A percentile compares a stretch with the other conserved stretches of the same genome.
These are phyloP conservation scores for Chrysolina oricalcia DNA, from an alignment of 2,888 invertebrate genomes.

Conservation along the genomic window DNA sequence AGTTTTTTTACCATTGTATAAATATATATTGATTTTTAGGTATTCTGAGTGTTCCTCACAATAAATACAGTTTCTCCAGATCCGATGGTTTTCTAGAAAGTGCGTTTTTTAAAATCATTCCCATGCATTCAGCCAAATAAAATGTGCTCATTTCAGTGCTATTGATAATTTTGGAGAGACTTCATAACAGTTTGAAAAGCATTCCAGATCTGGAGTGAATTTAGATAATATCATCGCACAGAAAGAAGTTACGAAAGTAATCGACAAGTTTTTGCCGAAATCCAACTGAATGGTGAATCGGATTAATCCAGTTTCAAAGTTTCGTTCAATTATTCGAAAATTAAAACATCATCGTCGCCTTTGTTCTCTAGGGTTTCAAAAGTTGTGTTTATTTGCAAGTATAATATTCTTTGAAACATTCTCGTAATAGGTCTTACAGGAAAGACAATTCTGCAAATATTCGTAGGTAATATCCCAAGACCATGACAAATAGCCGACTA, in stretches of 20 bases:
- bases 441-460: neutral
- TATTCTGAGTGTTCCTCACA: too few relatives aligned
- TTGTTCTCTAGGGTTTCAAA: conserved; percentile 42
- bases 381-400: conserved; percentile 48
- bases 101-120: too few relatives aligned
- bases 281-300: conserved; percentile 31
- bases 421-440: neutral
- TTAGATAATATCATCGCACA: neutral
- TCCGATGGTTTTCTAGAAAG: too few relatives aligned
- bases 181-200: neutral
- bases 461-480: too few relatives aligned
- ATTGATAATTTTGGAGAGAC: neutral
- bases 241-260: neutral
- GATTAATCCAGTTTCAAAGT: conserved; percentile 22
- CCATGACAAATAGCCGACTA: too few relatives aligned
- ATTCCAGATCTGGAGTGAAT: neutral
- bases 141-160: neutral
- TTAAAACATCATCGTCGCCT: conserved; percentile 42
- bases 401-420: conserved; percentile 35
- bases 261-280: conserved; percentile 4
- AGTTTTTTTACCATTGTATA: too few relatives aligned
- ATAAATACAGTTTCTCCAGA: too few relatives aligned
- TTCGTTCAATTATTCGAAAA: conserved; percentile 44
- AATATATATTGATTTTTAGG: too few relatives aligned
- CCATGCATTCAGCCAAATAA: too few relatives aligned